Evolutionary conservation across 2,797 vertebrate genomes (phyloP), one percentile per base, ranked within the genome.

Genomic region (Brachyrhaphis roseni): DNA sequence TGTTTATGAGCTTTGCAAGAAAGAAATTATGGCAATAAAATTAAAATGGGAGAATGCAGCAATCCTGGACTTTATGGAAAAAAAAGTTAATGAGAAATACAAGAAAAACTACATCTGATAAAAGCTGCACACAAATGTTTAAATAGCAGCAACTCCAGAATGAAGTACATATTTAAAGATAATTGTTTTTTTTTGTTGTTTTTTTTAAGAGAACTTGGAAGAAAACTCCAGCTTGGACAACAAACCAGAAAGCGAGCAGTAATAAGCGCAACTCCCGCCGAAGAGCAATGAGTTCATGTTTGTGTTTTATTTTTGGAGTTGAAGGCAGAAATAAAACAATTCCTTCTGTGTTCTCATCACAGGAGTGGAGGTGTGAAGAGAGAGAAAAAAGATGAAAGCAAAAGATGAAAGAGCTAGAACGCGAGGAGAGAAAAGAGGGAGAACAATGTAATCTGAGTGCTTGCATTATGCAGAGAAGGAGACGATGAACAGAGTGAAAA

Each of bases 241-340:
- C 39, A 26, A n/a, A 43, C 64, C 64, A 39, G 36, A 39, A 23
- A 66, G 20, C 1, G 8, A 66, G 64, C 8, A 23, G 1, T 15
- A n/a, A 43, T 7, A 43, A 70, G 15, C 23, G 5, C n/a, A 41
- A 26, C 11, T 43, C 41, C 23, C 39, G n/a, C 23, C 43, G 10
- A 70, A 70, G 39, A 43, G 39, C 23, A 70, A n/a, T 43, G 66
- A 70, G 66, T 43, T 43, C 66, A n/a, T 70, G 66, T 43, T 70
- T 70, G 66, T 12, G 39, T 45, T 70, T 68, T 70, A 43, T 43
- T 68, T 66, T 45, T 43, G 39, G 66, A 41, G 2, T 2, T 43
- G 10, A 39, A 39, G 62, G 64, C 36, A 26, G 11, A 41, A 41
- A 68, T 68, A 5, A 68, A 68, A 68, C 64, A 41, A 68, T 68